Percentiles rank a stretch among this genome's conserved stretches.
Conservation (phyloP, 2,888 invertebrate genomes). For the Heteropelma amictum region DNA sequence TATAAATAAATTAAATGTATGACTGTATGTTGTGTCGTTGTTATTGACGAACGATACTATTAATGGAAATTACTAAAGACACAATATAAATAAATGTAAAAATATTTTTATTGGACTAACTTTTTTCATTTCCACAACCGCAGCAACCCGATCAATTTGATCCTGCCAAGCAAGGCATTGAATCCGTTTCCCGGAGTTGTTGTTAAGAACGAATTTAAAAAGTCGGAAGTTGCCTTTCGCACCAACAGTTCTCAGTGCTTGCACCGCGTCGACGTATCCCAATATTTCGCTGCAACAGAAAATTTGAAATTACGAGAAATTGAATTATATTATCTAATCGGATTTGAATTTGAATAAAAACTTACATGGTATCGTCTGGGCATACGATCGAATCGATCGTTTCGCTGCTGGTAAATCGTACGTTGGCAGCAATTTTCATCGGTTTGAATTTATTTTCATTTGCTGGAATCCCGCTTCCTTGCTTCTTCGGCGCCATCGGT, state of each 20-base stretch:
- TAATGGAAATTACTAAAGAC: too few relatives aligned
- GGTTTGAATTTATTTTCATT: too few relatives aligned
- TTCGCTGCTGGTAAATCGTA: conserved; percentile 5
- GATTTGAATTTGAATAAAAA: not conserved
- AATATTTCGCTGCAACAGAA: conserved; percentile 1
- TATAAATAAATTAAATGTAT: not conserved
- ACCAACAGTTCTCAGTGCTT: conserved; percentile 4
- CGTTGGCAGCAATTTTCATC: too few relatives aligned
- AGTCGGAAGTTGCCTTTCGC: not conserved
- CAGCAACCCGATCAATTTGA: not conserved
- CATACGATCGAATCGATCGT: not conserved
- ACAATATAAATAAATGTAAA: not conserved
- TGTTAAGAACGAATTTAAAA: conserved; percentile 13
- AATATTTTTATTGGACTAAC: not conserved
- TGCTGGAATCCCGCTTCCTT: not conserved
- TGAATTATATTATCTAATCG: not conserved
- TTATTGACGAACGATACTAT: too few relatives aligned
- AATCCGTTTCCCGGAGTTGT: not conserved
- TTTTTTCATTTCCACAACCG: not conserved
- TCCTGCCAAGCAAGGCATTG: conserved; percentile 23
- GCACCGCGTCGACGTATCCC: not conserved
- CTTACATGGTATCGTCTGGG: conserved; percentile 13
- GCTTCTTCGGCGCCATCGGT: conserved; percentile 6
- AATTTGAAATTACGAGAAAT: not conserved
- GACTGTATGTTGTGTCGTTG: too few relatives aligned